Conservation (phyloP, 2,113 vertebrate species). For the Atherinomorus stipes region DNA sequence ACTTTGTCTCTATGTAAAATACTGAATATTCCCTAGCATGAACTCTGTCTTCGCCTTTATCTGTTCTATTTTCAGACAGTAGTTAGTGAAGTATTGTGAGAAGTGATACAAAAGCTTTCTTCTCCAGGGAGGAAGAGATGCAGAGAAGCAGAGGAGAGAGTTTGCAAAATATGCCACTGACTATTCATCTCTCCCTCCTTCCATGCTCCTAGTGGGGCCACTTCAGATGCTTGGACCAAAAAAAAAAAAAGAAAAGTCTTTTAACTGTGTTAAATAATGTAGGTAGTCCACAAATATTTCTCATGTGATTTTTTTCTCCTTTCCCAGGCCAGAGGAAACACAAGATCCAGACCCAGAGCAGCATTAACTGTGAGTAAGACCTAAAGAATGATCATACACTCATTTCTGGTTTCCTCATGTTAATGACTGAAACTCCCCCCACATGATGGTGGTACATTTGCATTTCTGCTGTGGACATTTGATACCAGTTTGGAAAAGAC, state of each 20-base stretch:
- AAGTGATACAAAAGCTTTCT: slow-evolving; percentile 61
- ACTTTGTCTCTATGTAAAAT: slow-evolving; percentile 44
- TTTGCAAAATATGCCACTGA: slow-evolving; percentile 51
- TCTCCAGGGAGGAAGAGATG: slow-evolving; percentile 35
- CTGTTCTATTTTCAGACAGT: slow-evolving; percentile 58
- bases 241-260: background rate
- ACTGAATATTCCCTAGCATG: slow-evolving; percentile 27
- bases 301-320: slow-evolving; percentile 1
- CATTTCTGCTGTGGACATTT: background rate
- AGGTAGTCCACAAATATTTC: slow-evolving; percentile 22
- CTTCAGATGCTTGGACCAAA: slow-evolving; percentile 38
- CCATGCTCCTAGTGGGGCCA: slow-evolving; percentile 26
- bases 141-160: slow-evolving; percentile 17
- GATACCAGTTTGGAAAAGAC: background rate
- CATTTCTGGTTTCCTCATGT: background rate
- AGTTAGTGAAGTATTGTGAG: slow-evolving; percentile 58
- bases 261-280: slow-evolving; percentile 51
- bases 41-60: slow-evolving; percentile 42
- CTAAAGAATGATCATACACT: slow-evolving; percentile 10
- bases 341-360: slow-evolving; percentile 30
- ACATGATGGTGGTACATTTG: background rate
- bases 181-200: slow-evolving; percentile 39
- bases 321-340: slow-evolving; percentile 26
- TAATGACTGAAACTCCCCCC: slow-evolving; percentile 3
- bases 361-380: slow-evolving; percentile 41